Evolutionary conservation across 2,888 invertebrate species (phyloP), one percentile per base, ranked within the genome.

Genomic region (Pyrocoelia pectoralis): DNA sequence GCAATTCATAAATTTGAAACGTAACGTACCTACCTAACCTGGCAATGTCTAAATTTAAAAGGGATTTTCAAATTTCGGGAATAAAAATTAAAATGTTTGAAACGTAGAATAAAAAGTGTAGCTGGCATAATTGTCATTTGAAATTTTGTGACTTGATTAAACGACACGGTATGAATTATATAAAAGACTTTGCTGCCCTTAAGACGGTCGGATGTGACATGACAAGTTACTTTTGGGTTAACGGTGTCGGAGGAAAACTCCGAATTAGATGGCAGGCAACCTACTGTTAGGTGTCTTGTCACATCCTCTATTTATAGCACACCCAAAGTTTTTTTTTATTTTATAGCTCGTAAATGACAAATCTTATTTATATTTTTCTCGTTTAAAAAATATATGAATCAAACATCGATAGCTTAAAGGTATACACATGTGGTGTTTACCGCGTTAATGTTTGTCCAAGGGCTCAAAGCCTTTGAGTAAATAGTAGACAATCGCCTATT

Each of bases 121-220:
- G 59, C 57, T 54, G 69, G 66, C 69, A 56, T 69, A 70, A 71
- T 70, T 71, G 67, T 67, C 69, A 61, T 65, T 66, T 68, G 68
- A 72, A 72, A 72, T 72, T 67, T 67, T 61, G 48, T 57, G 61
- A 69, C 71, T 68, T 71, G 69, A 72, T 72, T 72, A 72, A 67
- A 61, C 56, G 66, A 55, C 52, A 61, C 19, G 52, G 61, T 57
- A 69, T 71, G 71, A 69, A 72, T 72, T 70, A 71, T 72, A 69
- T 61, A 71, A 52, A 51, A 60, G 65, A 38, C 53, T n/a, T n/a
- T 41, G 65, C 56, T 63, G 58, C 50, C 55, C 64, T 46, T 46
- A 46, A 52, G 65, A 55, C 55, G 56, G 38, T 51, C 53, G 40
- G 50, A 46, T 52, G 56, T 48, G 64, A 66, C 64, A 64, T 69